Base-by-base conservation (phyloP, 2,797 vertebrate species). In the Eutrigla gurnardus region DNA sequence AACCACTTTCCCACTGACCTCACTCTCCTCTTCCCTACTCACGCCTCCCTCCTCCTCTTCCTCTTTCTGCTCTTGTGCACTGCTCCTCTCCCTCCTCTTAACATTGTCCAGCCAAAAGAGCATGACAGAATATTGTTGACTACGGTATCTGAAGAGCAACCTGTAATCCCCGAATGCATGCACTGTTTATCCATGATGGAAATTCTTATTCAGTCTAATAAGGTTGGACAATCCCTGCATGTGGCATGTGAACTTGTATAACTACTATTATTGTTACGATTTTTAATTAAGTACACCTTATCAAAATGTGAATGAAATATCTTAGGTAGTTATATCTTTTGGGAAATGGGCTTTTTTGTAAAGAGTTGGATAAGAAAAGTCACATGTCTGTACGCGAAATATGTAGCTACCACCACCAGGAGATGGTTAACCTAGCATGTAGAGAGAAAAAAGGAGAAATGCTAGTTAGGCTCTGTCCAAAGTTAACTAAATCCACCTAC, bases 91-190 rank as follows among this genome's bases (percentile, higher is more conserved):
- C 39, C 18, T 77, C 64, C 35, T 62, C 50, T 73, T 10, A 84
- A 75, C 75, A 66, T 25, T 65, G 68, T 60, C 39, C 68, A 54
- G 45, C 43, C 71, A 63, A 68, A 78, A 3, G 4, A 72, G 93
- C 93, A 94, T 94, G 93, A 87, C 65, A 70, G 63, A 72, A 57
- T 66, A 47, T n/a, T 66, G 25, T 54, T 65, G 15, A 64, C 7
- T 43, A n/a, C n/a, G n/a, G n/a, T n/a, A 53, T 63, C 3, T 68
- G 42, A 62, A 65, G 32, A 65, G 37, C 43, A 35, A 43, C 59
- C 49, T 75, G 15, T 81, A 57, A 77, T 49, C 64, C 53, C 74
- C 64, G 68, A 82, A 43, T 68, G 92, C 91, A 92, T 88, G 89
- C 75, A 17, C 46, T 63, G 39, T 78, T 70, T 69, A 77, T 77